These are phyloP conservation scores for Agrilus mali DNA, from an alignment of 2,888 invertebrate genomes.

Conservation along the genomic window DNA sequence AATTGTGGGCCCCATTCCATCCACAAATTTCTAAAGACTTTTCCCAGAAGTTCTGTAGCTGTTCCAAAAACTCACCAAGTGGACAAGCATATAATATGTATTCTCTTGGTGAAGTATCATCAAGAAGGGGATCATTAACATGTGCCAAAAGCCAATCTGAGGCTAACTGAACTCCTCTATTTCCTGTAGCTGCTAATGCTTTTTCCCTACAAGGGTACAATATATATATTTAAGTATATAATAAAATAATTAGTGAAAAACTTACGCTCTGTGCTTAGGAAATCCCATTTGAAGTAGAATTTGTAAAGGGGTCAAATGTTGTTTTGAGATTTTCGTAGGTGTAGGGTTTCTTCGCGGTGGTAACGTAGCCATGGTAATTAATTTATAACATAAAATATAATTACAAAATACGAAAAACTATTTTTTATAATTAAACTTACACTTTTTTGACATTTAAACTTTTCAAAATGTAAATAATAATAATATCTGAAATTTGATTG, in stretches of 20 bases:
- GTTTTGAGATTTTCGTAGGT: conserved; percentile 58
- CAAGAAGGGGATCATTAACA: conserved; percentile 71
- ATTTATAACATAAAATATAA: neutral
- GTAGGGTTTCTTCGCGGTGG: conserved; percentile 67
- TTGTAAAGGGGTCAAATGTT: conserved; percentile 64
- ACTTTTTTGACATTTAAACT: conserved; percentile 19
- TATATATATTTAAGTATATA: neutral
- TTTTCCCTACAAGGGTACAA: conserved; percentile 53
- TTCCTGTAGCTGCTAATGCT: conserved; percentile 80
- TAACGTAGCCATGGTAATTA: conserved; percentile 52
- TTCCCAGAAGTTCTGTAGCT: conserved; percentile 64
- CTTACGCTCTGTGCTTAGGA: conserved; percentile 79
- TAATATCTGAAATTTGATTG: no score
- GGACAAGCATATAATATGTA: conserved; percentile 83
- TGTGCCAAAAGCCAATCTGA: conserved; percentile 86
- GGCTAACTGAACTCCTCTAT: conserved; percentile 75
- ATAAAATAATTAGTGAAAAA: conserved; percentile 18
- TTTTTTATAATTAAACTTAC: no score
- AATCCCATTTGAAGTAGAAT: conserved; percentile 82
- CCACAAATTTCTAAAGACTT: conserved; percentile 61
- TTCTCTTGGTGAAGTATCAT: conserved; percentile 65
- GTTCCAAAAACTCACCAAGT: conserved; percentile 58
- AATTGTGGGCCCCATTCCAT: conserved; percentile 87
- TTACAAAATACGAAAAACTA: no score
- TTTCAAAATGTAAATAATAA: no score